phyloP scores from a whole-genome alignment of 2,888 invertebrate genomes.

The Spodoptera picta region DNA sequence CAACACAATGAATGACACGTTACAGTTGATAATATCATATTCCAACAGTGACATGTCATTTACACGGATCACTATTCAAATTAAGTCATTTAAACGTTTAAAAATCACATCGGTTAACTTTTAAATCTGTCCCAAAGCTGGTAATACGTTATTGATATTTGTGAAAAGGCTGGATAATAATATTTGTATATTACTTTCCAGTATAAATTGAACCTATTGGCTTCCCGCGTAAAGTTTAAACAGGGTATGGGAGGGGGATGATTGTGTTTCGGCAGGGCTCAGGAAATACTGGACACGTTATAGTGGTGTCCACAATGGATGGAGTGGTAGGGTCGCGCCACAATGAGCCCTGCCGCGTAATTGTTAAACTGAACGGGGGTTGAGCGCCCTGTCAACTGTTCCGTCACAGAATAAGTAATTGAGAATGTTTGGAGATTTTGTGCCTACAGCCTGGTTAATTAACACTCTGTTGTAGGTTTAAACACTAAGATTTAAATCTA shows the following conservation, averaged over 20 bases:
- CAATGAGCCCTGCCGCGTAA: constrained; percentile 86
- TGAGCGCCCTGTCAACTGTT: constrained; percentile 86
- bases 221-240: constrained; percentile 49
- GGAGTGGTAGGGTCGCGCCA: constrained; percentile 84
- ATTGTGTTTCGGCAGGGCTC: constrained; percentile 59
- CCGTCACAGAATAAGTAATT: constrained; percentile 77
- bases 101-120: constrained; percentile 81
- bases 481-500: no score
- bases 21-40: constrained; percentile 1
- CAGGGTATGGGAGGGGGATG: constrained; percentile 51
- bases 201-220: constrained; percentile 66
- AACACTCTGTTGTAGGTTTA: constrained; percentile 32
- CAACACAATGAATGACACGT: background rate
- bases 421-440: constrained; percentile 59
- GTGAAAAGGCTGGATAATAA: constrained; percentile 87
- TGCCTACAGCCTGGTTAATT: constrained; percentile 56
- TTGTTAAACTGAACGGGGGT: constrained; percentile 88
- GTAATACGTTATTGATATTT: constrained; percentile 89
- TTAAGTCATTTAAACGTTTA: constrained; percentile 64
- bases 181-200: constrained; percentile 83
- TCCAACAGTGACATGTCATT: constrained; percentile 4
- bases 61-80: constrained; percentile 54
- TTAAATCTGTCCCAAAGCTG: constrained; percentile 84
- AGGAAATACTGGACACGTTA: constrained; percentile 65
- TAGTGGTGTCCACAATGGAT: constrained; percentile 84